A percentile compares a stretch with the other conserved stretches of the same genome.
These are phyloP conservation scores for Hexactinellida sp. DNA, from an alignment of 37 sponge, comb jelly and placozoan species.

Conservation along the genomic window DNA sequence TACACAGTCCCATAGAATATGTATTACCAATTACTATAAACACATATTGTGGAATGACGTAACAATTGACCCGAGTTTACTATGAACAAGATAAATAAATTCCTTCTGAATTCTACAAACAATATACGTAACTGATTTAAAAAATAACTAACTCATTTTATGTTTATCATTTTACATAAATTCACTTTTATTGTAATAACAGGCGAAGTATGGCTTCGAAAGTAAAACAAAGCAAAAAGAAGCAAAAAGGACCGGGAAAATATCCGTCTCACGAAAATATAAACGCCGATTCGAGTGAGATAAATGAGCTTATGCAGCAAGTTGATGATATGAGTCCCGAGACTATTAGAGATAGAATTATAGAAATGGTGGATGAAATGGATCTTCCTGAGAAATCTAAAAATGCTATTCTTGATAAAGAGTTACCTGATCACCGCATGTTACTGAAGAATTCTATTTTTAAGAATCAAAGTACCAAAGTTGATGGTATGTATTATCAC, in stretches of 20 bases:
- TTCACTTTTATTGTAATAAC: not conserved
- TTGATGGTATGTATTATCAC: too few relatives aligned
- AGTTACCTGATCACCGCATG: not conserved
- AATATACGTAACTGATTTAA: too few relatives aligned
- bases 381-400: not conserved
- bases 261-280: not conserved
- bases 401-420: not conserved
- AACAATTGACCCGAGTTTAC: too few relatives aligned
- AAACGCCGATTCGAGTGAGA: not conserved
- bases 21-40: too few relatives aligned
- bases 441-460: not conserved
- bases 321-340: not conserved
- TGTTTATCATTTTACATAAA: too few relatives aligned
- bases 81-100: too few relatives aligned
- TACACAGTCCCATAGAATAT: too few relatives aligned
- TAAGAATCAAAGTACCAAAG: not conserved
- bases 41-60: too few relatives aligned
- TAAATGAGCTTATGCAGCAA: not conserved
- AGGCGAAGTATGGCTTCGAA: not conserved
- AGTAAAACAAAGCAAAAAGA: not conserved
- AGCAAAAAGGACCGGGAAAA: not conserved
- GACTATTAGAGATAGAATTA: not conserved
- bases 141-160: too few relatives aligned
- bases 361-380: not conserved
- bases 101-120: too few relatives aligned